Percentiles rank a stretch among this genome's conserved stretches.
phyloP scores from a whole-genome alignment of 2,113 vertebrate species.

The Lagenorhynchus albirostris region DNA sequence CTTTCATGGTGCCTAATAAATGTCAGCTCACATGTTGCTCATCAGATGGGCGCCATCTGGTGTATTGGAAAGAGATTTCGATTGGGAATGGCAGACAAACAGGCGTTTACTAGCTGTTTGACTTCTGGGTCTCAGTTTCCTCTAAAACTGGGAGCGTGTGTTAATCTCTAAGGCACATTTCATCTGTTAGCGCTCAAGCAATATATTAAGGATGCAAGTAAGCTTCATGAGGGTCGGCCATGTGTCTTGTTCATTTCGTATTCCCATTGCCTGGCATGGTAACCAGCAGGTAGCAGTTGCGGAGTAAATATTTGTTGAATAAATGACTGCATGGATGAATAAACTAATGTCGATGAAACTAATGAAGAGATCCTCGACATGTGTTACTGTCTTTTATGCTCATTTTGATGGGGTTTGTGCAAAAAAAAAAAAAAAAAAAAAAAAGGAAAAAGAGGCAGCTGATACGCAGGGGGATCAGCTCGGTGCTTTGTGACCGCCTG shows the following conservation, averaged over 20 bases:
- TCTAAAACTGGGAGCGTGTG: neutral
- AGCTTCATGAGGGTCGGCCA: neutral
- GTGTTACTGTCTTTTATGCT: neutral
- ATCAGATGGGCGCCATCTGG: conserved; percentile 70
- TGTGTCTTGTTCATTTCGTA: neutral
- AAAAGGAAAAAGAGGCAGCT: neutral
- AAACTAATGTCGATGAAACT: neutral
- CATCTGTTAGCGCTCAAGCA: neutral
- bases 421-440: neutral
- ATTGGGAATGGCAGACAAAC: neutral
- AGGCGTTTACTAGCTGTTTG: neutral
- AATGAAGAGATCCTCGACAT: neutral
- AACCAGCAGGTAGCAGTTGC: neutral
- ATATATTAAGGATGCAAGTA: neutral
- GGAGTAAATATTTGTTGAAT: neutral
- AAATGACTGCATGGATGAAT: neutral
- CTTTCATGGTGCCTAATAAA: conserved; percentile 66
- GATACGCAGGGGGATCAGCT: too few relatives aligned
- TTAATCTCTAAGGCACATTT: neutral
- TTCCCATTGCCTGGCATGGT: neutral
- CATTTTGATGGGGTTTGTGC: neutral
- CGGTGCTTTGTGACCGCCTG: too few relatives aligned
- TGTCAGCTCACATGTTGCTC: conserved; percentile 55
- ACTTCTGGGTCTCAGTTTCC: conserved; percentile 15
- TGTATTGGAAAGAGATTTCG: conserved; percentile 31